Evolutionary conservation across 1,140 invertebrate species (phyloP), one percentile per base, ranked within the genome.

Genomic region (Drosophila oshimai): DNA sequence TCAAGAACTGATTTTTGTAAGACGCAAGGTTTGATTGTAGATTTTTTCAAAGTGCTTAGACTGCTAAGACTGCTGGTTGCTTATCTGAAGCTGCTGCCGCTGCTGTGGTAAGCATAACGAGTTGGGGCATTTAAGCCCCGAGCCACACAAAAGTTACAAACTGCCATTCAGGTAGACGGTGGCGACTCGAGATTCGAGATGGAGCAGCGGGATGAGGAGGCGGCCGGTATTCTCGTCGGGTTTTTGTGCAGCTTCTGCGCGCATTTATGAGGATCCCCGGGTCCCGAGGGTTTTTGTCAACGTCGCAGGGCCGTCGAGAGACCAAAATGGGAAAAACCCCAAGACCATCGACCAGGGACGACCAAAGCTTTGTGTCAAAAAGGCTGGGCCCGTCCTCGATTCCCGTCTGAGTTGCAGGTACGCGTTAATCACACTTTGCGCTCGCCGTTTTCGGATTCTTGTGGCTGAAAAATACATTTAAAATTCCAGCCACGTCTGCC

Each of bases 191-290:
- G 36, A 20, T 47, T 18, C 5, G 20, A 15, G 36, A 20, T 47
- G 31, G 13, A 29, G 20, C 31, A 9, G 6, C 4, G 42, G 22
- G 17, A 13, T 26, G 33, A 24, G 13, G 37, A 12, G 53, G 29
- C 9, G 33, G 34, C 12, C 17, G n/a, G 20, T 33, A 46, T 31
- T 47, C 15, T 69, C 31, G 45, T 64, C 77, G 73, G 80, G 78
- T 81, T 81, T 81, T 81, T 81, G 77, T 81, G 77, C 77, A 81
- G 77, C 77, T 81, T 83, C 77, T 81, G 77, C 77, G 78, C 77
- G 77, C 72, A 81, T 81, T 81, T 72, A 69, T 64, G 41, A 54
- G 39, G 46, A 57, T 46, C 44, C 58, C 4, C 12, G 36, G 36
- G 41, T 62, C 62, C 51, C 70, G 41, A 53, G 75, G 62, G 70